Base-by-base conservation (phyloP, 1,140 invertebrate species). In the Trigoniulus corallinus region DNA sequence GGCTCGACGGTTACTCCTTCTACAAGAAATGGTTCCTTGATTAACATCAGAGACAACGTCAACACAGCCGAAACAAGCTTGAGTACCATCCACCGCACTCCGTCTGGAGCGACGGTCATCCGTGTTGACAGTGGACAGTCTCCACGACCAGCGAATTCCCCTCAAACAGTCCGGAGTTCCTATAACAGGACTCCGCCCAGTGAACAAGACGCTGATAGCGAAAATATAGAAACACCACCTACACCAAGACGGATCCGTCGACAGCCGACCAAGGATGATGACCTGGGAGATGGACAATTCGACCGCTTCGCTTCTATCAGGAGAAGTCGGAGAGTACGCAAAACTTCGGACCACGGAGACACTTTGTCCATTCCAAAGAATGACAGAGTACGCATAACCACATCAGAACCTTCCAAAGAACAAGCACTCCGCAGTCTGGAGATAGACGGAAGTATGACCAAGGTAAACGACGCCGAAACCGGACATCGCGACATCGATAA, bases 201-300 rank as follows among this genome's bases (percentile, higher is more conserved):
- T n/a, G 37, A 39, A 39, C 37, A 45, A 3, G 84, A 88, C 61
- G 86, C 88, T 12, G 86, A 91, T 62, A 84, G 84, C 2, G 86
- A 91, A 56, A 91, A 91, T 56, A 84, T 88, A 18, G 85, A 89
- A 71, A 88, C 86, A 3, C 85, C 86, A 3, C 85, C 85, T 1
- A 80, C 78, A 0, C 81, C 78, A 12, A 72, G 85, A 49, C 18
- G 49, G 20, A 7, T 51, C 3, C 41, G 24, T 3, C 10, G 56
- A 26, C 39, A 45, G n/a, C 49, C 41, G 22, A 46, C 21, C 21
- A 53, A 13, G 29, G 59, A 62, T 20, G 60, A 56, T 62, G 72
- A 57, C 63, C 58, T 62, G 61, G 71, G 70, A 47, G 61, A 63
- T 64, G 82, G 82, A 2, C 81, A 86, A 57, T 92, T 92, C 55